Evolutionary conservation across 2,113 vertebrate species (phyloP).

Genomic region (Corythoichthys haematopterus): DNA sequence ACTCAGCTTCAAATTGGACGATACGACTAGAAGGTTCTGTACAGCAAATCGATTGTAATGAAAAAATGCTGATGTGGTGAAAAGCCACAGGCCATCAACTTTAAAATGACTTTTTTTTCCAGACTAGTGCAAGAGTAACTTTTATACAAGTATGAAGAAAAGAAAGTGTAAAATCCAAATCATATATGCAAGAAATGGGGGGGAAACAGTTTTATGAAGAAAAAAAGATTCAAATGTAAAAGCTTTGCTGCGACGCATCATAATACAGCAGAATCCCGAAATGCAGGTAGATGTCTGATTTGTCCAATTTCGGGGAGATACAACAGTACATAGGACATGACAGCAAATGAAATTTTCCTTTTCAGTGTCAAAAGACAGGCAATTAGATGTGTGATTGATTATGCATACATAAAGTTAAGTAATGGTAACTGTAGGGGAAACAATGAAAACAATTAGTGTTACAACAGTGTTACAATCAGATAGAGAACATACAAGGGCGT

Average conservation of each 20-base stretch:
- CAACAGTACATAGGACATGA: not conserved
- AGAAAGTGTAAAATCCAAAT: not conserved
- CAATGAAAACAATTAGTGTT: not conserved
- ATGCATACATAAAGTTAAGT: not conserved
- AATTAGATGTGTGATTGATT: not conserved
- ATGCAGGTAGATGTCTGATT: not conserved
- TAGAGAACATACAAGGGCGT: too few relatives aligned
- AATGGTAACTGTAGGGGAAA: not conserved
- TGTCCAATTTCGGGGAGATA: too few relatives aligned
- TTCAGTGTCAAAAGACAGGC: not conserved
- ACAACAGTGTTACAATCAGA: too few relatives aligned
- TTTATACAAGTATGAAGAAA: not conserved
- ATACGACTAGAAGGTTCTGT: not conserved
- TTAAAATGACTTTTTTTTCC: not conserved
- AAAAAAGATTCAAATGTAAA: too few relatives aligned
- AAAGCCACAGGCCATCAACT: constrained; percentile 7
- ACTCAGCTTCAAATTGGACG: constrained; percentile 27
- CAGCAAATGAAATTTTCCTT: not conserved
- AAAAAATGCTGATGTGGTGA: not conserved
- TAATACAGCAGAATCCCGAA: not conserved
- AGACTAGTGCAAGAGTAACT: not conserved
- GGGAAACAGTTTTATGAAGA: too few relatives aligned
- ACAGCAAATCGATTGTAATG: constrained; percentile 2
- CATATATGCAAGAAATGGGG: not conserved
- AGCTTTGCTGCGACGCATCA: not conserved